phyloP scores from a whole-genome alignment of 2,797 vertebrate species.

The Myiotriccus ornatus region DNA sequence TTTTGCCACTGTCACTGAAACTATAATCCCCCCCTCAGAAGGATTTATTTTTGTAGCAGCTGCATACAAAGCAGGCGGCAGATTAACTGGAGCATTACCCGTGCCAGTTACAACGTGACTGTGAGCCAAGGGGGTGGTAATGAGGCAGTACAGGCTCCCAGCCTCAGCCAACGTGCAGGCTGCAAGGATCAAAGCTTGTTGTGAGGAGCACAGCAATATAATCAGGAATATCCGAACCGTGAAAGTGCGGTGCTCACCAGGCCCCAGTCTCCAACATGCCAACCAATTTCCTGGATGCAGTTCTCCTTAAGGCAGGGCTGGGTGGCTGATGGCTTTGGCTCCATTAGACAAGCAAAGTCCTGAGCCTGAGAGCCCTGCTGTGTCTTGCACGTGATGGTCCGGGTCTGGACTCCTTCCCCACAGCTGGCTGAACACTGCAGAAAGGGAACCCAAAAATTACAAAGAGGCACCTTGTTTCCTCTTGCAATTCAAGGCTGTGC shows the following conservation, averaged over 20 bases:
- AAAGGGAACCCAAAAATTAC: background rate
- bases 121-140: background rate
- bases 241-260: constrained; percentile 78
- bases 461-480: background rate
- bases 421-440: constrained; percentile 90
- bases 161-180: background rate
- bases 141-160: background rate
- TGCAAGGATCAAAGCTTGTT: background rate
- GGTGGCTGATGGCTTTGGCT: constrained; percentile 72
- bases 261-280: constrained; percentile 90
- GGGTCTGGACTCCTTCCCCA: constrained; percentile 85
- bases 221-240: background rate
- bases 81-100: constrained; percentile 45
- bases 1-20: constrained; percentile 48
- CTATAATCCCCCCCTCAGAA: background rate
- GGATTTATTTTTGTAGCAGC: constrained; percentile 50
- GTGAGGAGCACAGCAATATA: background rate
- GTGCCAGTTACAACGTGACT: background rate
- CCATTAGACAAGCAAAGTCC: constrained; percentile 77
- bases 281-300: constrained; percentile 79
- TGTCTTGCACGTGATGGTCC: constrained; percentile 81
- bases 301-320: constrained; percentile 78
- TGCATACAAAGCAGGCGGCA: constrained; percentile 31
- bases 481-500: background rate
- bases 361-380: constrained; percentile 75